phyloP scores from a whole-genome alignment of 2,888 invertebrate species.

The Clunio marinus region DNA sequence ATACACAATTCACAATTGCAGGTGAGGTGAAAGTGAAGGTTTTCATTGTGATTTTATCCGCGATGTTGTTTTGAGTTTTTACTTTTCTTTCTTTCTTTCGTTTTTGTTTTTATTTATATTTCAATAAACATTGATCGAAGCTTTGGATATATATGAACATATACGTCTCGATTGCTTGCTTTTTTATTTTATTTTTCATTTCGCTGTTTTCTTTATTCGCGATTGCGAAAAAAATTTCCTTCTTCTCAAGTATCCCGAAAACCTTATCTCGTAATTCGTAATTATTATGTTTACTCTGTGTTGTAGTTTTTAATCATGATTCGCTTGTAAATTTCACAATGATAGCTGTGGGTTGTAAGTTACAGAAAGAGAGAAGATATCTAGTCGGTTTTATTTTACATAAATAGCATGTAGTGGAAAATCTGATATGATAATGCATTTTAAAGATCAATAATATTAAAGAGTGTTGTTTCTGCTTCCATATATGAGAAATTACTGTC shows the following conservation, averaged over 20 bases:
- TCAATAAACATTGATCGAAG: slow-evolving; percentile 18
- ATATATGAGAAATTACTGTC: slow-evolving; percentile 25
- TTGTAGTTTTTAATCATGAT: not conserved
- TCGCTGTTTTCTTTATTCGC: not conserved
- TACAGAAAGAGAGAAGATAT: not conserved
- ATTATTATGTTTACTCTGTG: slow-evolving; percentile 19
- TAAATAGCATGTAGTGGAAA: not conserved
- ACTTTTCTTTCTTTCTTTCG: not conserved
- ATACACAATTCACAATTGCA: slow-evolving; percentile 28
- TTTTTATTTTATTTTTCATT: not conserved
- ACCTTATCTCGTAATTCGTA: not conserved
- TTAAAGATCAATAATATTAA: slow-evolving; percentile 21
- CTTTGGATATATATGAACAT: not conserved
- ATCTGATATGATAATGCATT: slow-evolving; percentile 6
- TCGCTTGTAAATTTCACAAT: too few relatives aligned
- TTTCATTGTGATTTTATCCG: slow-evolving; percentile 36
- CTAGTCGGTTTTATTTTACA: not conserved
- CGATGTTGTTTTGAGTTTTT: slow-evolving; percentile 34
- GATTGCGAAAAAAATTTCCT: not conserved
- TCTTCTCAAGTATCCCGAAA: too few relatives aligned
- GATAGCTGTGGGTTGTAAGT: not conserved
- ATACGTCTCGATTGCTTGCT: not conserved
- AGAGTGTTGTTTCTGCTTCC: not conserved
- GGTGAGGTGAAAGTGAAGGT: slow-evolving; percentile 39
- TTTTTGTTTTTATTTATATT: slow-evolving; percentile 17